Base-by-base conservation (phyloP, 2,113 vertebrate genomes). In the Oncorhynchus masou region DNA sequence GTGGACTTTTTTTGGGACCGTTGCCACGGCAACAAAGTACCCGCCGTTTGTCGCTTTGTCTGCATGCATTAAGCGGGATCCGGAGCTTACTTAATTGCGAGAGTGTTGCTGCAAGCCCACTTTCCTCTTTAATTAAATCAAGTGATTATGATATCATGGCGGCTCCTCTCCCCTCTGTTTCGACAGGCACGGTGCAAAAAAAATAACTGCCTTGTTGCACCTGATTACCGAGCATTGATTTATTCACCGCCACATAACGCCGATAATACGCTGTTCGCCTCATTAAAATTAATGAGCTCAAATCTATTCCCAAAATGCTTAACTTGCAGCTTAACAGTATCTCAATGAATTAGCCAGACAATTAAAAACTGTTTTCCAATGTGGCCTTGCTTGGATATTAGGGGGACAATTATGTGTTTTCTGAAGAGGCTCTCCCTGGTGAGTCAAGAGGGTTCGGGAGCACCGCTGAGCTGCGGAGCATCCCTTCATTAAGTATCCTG, bases 71-170 rank as follows among this genome's bases (percentile, higher is more conserved):
- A 71, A 80, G 29, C 60, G 71, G 39, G 45, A 62, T 68, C 54
- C 49, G 60, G 64, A 54, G 60, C 69, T 31, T 71, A 74, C 59
- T 77, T 77, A 80, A 79, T 59, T 64, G 24, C 64, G 6, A 72
- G 19, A 59, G 25, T 75, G 51, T 73, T 60, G 54, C 39, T 54
- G 74, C 51, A 49, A 60, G 19, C 45, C 15, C 48, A 75, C 68
- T 74, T 77, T 83, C 73, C 78, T 71, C 68, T 78, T 81, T 68
- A 75, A 78, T 80, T 75, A 70, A 67, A 80, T 71, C 48, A 77
- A 73, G 49, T 70, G 11, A 73, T 75, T 57, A 48, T 48, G 31
- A 60, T 68, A 77, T 74, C 15, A 68, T 45, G 51, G n/a, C 31
- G 51, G 13, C 34, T 69, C 25, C 51, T 59, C 27, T 75, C 25